These are phyloP conservation scores for Lepas anatifera DNA, from an alignment of 2,888 invertebrate species.

Conservation along the genomic window DNA sequence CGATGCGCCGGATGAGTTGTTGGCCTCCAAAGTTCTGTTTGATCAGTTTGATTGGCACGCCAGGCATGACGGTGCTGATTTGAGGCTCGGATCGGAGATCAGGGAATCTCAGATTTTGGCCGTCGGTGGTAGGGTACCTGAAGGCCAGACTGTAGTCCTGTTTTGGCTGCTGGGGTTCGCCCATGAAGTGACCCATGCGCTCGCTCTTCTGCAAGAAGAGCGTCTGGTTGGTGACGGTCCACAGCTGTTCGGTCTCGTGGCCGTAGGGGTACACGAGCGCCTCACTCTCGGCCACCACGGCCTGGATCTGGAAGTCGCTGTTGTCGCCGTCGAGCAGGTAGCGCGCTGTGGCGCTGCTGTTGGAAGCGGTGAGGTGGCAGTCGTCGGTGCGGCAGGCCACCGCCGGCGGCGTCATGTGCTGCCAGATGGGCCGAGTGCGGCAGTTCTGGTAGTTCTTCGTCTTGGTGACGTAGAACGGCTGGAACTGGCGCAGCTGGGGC, in stretches of 20 bases:
- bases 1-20: slow-evolving; percentile 8
- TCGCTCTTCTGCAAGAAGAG: background rate
- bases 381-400: slow-evolving; percentile 1
- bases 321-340: slow-evolving; percentile 4
- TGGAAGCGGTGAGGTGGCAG: background rate
- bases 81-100: slow-evolving; percentile 24
- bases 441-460: slow-evolving; percentile 36
- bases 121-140: slow-evolving; percentile 16
- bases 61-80: slow-evolving; percentile 22
- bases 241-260: background rate
- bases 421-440: slow-evolving; percentile 29
- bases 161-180: slow-evolving; percentile 12
- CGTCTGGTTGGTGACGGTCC: slow-evolving; percentile 7
- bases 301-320: background rate
- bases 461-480: slow-evolving; percentile 32
- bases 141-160: background rate
- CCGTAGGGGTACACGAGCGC: background rate
- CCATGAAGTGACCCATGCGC: background rate
- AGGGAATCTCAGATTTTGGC: slow-evolving; percentile 18
- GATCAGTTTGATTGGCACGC: slow-evolving; percentile 21
- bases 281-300: slow-evolving; percentile 9
- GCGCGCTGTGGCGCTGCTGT: background rate
- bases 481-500: slow-evolving; percentile 17
- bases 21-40: background rate
- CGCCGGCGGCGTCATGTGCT: slow-evolving; percentile 12